Evolutionary conservation across 2,888 invertebrate species (phyloP), one percentile per base, ranked within the genome.

Genomic region (Orgyia antiqua): DNA sequence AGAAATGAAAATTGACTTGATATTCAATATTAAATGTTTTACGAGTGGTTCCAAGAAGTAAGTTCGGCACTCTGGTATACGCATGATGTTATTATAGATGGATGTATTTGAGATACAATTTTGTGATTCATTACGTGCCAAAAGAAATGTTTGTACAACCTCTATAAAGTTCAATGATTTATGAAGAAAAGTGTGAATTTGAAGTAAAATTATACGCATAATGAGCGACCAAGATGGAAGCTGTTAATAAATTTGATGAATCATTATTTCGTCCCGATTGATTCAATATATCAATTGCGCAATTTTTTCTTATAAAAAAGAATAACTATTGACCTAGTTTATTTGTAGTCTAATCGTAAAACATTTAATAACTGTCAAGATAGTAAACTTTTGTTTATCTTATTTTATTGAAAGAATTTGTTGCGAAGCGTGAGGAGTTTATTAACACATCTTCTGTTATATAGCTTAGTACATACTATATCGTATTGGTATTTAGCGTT

Each of bases 91-190:
- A 45, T 41, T 51, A 45, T 49, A 30, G 36, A 43, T 34, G 20
- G 24, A 33, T 43, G 36, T 31, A 44, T 13, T 27, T 13, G 48
- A 45, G 43, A n/a, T n/a, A n/a, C n/a, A n/a, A n/a, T n/a, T n/a
- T n/a, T n/a, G 44, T 60, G 55, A 51, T 42, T 60, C 57, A 60
- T 41, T 45, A 52, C 47, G 45, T 45, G n/a, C n/a, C n/a, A n/a
- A n/a, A 47, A 10, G 10, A 15, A 51, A 35, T 67, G 57, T 64
- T 62, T 65, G 43, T 50, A 45, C 57, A 58, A 62, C 66, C 64
- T 64, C 58, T 42, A 57, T 64, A 57, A 51, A 61, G 59, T 65
- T 59, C 59, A 63, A 46, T 43, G 55, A 44, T 60, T 54, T 64
- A 55, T 55, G 51, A 51, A 44, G 34, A 41, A 53, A 45, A 19